phyloP scores from a whole-genome alignment of 2,888 invertebrate species.

The Escarpia spicata region DNA sequence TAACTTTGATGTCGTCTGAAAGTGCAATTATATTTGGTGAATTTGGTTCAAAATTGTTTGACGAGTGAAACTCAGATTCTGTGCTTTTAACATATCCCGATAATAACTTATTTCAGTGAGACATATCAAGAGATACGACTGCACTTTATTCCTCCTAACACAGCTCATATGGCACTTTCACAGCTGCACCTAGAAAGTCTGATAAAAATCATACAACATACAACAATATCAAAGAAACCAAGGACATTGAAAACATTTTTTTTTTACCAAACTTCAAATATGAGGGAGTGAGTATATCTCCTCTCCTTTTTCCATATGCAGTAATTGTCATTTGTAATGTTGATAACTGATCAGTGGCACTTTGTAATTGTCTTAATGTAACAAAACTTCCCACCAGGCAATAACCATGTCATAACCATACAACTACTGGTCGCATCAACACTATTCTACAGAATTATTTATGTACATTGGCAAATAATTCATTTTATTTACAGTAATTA shows the following conservation, averaged over 20 bases:
- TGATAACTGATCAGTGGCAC: not conserved
- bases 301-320: not conserved
- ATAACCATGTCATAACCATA: not conserved
- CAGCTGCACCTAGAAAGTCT: not conserved
- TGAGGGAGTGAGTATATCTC: not conserved
- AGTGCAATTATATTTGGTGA: not conserved
- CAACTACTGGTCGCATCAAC: not conserved
- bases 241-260: not conserved
- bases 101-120: not conserved
- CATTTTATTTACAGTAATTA: not conserved
- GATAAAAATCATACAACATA: not conserved
- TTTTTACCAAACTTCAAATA: not conserved
- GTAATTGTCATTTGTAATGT: not conserved
- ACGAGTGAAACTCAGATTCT: not conserved
- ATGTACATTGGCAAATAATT: not conserved
- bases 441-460: not conserved
- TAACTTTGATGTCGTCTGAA: not conserved
- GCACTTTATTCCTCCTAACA: not conserved
- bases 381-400: not conserved
- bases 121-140: not conserved
- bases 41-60: not conserved
- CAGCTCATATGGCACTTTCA: constrained; percentile 4
- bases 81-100: not conserved
- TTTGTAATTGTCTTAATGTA: not conserved
- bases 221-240: not conserved